Evolutionary conservation across 2,113 vertebrate species (phyloP).

Genomic region (Chaetodon trifascialis): DNA sequence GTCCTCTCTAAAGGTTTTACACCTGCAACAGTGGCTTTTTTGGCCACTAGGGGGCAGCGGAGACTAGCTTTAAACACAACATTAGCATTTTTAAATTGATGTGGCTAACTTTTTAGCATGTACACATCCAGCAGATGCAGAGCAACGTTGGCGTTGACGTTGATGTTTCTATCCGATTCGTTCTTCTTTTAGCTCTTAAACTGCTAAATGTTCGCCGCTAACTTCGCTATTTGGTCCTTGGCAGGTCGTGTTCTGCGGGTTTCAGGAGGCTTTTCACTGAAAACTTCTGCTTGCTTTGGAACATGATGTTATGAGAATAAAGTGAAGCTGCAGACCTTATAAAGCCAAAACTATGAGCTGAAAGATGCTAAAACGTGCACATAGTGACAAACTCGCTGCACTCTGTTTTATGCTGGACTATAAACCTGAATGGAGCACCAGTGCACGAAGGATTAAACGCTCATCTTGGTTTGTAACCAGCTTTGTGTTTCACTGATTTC

Average conservation of each 20-base stretch:
- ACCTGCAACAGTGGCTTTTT: no score
- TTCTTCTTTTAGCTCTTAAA: background rate
- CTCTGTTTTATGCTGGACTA: background rate
- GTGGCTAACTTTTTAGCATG: no score
- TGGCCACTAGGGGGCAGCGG: background rate
- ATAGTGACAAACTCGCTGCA: no score
- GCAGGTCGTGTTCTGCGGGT: background rate
- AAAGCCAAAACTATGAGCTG: background rate
- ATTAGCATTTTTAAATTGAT: background rate
- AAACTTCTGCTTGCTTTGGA: background rate
- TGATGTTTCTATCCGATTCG: no score
- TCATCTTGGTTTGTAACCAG: background rate
- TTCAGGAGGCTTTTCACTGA: background rate
- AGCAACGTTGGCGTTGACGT: no score
- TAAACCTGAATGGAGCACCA: background rate
- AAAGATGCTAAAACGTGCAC: background rate
- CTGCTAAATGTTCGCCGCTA: background rate
- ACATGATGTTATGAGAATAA: no score
- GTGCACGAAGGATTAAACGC: background rate
- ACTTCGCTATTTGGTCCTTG: background rate
- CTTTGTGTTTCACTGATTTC: background rate
- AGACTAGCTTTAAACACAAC: background rate
- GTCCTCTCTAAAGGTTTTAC: background rate
- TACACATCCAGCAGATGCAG: no score
- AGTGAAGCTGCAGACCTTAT: background rate